phyloP scores from a whole-genome alignment of 2,888 invertebrate species.

The Dasypolia templi region DNA sequence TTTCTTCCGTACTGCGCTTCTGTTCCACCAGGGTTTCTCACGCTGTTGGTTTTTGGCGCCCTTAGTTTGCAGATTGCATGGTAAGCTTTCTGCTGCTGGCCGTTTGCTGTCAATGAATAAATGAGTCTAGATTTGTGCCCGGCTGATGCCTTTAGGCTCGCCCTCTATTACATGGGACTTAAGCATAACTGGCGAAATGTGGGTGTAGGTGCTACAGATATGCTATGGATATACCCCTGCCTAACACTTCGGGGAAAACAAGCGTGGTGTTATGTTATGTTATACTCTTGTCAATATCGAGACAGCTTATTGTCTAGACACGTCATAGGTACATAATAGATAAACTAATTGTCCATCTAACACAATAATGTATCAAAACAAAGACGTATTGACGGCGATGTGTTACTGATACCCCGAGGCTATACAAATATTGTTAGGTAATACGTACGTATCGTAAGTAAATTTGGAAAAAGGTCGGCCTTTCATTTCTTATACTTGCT shows the following conservation, averaged over 20 bases:
- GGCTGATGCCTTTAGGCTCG: not conserved
- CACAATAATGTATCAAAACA: constrained; percentile 37
- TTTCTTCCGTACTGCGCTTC: too few species aligned
- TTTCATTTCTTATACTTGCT: too few species aligned
- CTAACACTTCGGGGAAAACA: not conserved
- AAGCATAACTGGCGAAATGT: not conserved
- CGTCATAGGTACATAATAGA: constrained; percentile 66
- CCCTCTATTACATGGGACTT: not conserved
- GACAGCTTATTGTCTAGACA: constrained; percentile 66
- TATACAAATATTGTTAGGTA: constrained; percentile 1
- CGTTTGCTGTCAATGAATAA: too few species aligned
- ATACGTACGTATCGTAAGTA: constrained; percentile 23
- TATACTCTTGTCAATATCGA: constrained; percentile 35
- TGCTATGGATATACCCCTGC: not conserved
- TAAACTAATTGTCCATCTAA: constrained; percentile 54
- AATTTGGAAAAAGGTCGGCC: too few species aligned
- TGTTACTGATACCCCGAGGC: constrained; percentile 35
- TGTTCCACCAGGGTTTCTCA: too few species aligned
- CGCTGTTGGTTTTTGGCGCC: too few species aligned
- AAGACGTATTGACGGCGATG: constrained; percentile 23
- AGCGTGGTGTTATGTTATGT: not conserved
- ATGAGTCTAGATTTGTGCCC: not conserved
- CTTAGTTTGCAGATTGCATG: too few species aligned
- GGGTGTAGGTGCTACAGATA: not conserved
- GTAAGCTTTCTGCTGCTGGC: too few species aligned